These are phyloP conservation scores for Aplysia californica DNA, from an alignment of 1,140 invertebrate species.

Conservation along the genomic window DNA sequence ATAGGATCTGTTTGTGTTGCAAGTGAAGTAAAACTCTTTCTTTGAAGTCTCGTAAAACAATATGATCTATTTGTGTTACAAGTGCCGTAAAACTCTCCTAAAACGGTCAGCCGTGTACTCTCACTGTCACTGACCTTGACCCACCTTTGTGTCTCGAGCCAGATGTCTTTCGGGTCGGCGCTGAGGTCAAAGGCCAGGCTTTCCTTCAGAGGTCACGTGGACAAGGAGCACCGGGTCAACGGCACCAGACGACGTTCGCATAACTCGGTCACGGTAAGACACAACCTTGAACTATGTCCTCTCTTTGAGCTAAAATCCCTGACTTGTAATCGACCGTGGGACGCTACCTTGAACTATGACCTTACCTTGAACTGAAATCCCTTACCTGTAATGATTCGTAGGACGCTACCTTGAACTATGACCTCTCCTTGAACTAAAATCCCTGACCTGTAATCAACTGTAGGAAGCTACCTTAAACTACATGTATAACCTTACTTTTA, in stretches of 20 bases:
- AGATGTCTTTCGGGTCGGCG: constrained; percentile 58
- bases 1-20: too few relatives aligned
- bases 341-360: not conserved
- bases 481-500: too few relatives aligned
- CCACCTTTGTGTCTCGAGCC: too few relatives aligned
- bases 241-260: constrained; percentile 11
- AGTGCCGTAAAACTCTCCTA: too few relatives aligned
- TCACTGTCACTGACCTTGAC: too few relatives aligned
- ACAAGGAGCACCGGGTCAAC: constrained; percentile 37
- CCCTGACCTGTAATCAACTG: not conserved
- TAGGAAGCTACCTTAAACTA: too few relatives aligned
- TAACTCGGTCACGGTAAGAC: constrained; percentile 15
- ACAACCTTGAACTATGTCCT: not conserved
- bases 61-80: too few relatives aligned
- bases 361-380: not conserved
- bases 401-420: not conserved
- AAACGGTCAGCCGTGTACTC: too few relatives aligned
- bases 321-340: not conserved
- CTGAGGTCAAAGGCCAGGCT: constrained; percentile 56
- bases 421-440: not conserved
- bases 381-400: not conserved
- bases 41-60: too few relatives aligned
- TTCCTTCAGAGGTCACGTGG: constrained; percentile 56
- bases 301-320: not conserved
- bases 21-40: too few relatives aligned